These are phyloP conservation scores for Euura saliciscinereae DNA, from an alignment of 1,140 invertebrate species.

Conservation along the genomic window DNA sequence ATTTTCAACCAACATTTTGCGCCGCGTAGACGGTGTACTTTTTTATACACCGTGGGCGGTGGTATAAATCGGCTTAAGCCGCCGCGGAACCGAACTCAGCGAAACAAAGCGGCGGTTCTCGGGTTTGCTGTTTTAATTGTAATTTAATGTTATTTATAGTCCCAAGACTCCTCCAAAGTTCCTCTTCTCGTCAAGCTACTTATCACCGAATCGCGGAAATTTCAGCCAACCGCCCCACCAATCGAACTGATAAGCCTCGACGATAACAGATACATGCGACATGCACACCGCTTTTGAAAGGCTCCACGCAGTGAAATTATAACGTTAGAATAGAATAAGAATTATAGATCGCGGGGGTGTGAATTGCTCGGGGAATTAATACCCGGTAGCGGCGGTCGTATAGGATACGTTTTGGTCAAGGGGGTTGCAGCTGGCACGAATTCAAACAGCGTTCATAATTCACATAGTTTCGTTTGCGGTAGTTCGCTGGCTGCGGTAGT, in stretches of 20 bases:
- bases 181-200: slow-evolving; percentile 22
- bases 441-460: slow-evolving; percentile 57
- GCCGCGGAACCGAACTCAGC: slow-evolving; percentile 19
- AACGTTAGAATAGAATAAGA: too few relatives aligned
- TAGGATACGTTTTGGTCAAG: slow-evolving; percentile 27
- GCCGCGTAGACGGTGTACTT: too few relatives aligned
- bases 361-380: neutral
- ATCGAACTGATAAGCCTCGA: too few relatives aligned
- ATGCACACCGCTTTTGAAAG: too few relatives aligned
- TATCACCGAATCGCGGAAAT: slow-evolving; percentile 17
- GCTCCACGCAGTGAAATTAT: neutral
- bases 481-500: slow-evolving; percentile 23
- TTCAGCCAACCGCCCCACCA: neutral
- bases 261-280: too few relatives aligned
- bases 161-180: slow-evolving; percentile 24
- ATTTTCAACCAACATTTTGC: too few relatives aligned
- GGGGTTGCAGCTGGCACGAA: slow-evolving; percentile 50
- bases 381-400: neutral
- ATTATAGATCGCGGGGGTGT: neutral
- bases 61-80: slow-evolving; percentile 24
- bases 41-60: neutral
- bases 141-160: slow-evolving; percentile 33
- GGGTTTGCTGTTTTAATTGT: slow-evolving; percentile 31
- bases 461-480: slow-evolving; percentile 46
- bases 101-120: slow-evolving; percentile 25